A percentile compares a stretch with the other conserved stretches of the same genome.
These are phyloP conservation scores for Scolopax mira DNA, from an alignment of 2,113 vertebrate genomes.

Conservation along the genomic window DNA sequence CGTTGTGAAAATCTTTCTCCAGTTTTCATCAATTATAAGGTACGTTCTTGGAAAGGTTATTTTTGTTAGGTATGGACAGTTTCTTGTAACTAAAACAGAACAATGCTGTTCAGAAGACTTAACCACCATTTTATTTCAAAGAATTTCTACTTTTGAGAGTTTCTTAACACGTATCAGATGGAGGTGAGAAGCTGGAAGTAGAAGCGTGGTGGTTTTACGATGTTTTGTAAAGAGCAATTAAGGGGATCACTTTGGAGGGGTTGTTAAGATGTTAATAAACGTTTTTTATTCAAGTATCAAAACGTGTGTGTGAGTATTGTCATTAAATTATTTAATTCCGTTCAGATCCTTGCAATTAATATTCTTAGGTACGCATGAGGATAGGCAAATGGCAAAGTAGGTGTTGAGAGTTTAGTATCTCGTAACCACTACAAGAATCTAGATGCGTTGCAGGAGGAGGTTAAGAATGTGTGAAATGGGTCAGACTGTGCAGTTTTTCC, in stretches of 20 bases:
- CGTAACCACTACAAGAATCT: background rate
- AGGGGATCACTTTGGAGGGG: background rate
- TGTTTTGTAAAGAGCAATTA: background rate
- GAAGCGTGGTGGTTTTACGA: background rate
- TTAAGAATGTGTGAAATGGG: constrained; percentile 2
- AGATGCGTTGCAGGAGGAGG: background rate
- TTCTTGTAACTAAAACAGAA: background rate
- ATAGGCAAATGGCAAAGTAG: background rate
- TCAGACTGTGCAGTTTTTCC: background rate
- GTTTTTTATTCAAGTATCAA: background rate
- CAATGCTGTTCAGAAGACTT: background rate
- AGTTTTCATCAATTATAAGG: background rate
- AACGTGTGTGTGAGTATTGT: background rate
- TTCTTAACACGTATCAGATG: background rate
- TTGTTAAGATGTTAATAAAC: constrained; percentile 41
- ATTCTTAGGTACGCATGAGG: background rate
- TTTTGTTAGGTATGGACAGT: background rate
- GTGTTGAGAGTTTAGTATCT: background rate
- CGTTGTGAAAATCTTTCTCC: background rate
- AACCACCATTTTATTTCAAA: background rate
- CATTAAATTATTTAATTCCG: background rate
- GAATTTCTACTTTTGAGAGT: background rate
- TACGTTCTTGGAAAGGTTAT: background rate
- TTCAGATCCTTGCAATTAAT: background rate
- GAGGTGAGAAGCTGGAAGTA: background rate